Conservation (phyloP, 2,888 invertebrate genomes). For the Rutpela maculata region DNA sequence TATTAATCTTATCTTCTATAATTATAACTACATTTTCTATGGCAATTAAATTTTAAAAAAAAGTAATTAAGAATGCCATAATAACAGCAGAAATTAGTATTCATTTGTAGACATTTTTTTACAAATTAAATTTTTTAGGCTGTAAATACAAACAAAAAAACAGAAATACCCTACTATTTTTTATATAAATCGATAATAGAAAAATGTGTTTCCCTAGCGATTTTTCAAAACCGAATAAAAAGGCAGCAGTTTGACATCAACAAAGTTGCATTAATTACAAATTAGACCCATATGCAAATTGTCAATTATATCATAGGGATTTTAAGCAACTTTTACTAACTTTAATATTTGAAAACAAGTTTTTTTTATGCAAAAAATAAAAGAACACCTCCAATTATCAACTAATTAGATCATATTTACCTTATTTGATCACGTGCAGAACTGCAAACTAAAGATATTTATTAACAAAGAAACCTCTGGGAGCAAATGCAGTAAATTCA, state of each 20-base stretch:
- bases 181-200: no score
- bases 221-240: no score
- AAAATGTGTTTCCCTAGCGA: no score
- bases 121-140: no score
- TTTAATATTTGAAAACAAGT: background rate
- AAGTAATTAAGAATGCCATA: no score
- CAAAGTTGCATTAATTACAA: background rate
- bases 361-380: background rate
- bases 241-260: no score
- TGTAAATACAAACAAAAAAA: no score
- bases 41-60: no score
- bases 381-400: background rate
- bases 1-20: background rate
- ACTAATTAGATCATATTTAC: background rate
- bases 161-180: no score
- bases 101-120: no score
- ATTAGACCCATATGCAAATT: background rate
- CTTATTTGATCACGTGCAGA: background rate
- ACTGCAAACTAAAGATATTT: background rate
- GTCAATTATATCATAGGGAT: background rate
- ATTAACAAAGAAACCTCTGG: constrained; percentile 26
- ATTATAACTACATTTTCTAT: background rate
- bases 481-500: background rate
- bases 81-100: no score
- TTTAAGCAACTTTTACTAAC: background rate